Evolutionary conservation across 2,888 invertebrate species (phyloP).

Genomic region (Neoitamus cyanurus): DNA sequence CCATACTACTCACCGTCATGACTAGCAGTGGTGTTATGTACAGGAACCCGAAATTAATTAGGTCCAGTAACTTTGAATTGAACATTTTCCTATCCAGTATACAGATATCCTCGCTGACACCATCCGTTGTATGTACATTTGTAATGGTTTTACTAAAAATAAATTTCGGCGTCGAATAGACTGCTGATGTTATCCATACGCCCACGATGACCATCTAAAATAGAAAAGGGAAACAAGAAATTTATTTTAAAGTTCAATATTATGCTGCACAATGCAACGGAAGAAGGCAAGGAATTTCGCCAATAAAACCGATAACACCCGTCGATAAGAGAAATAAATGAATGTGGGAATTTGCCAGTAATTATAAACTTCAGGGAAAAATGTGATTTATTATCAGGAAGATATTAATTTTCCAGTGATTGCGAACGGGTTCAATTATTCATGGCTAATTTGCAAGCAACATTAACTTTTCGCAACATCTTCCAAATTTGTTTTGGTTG

Average conservation of each 20-base stretch:
- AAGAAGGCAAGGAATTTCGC: neutral
- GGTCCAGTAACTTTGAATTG: conserved; percentile 81
- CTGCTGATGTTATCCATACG: conserved; percentile 85
- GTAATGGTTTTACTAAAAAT: conserved; percentile 84
- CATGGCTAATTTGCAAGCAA: neutral
- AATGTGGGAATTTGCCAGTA: neutral
- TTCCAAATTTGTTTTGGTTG: neutral
- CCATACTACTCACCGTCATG: conserved; percentile 74
- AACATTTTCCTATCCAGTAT: conserved; percentile 80
- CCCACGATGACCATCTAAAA: conserved; percentile 78
- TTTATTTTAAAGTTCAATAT: conserved; percentile 43
- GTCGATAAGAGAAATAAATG: neutral
- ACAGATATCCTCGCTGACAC: conserved; percentile 71
- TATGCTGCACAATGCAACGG: neutral
- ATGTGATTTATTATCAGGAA: neutral
- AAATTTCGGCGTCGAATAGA: conserved; percentile 86
- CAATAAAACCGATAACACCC: neutral
- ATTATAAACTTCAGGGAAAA: neutral
- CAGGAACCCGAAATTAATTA: conserved; percentile 84
- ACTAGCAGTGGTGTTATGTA: conserved; percentile 84
- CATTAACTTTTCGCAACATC: neutral
- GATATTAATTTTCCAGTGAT: neutral
- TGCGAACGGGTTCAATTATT: neutral
- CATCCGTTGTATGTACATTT: conserved; percentile 65
- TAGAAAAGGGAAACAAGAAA: conserved; percentile 51